Percentiles rank a stretch among this genome's conserved stretches.
Conservation (phyloP, 2,113 vertebrate species). For the Elephantulus edwardii region DNA sequence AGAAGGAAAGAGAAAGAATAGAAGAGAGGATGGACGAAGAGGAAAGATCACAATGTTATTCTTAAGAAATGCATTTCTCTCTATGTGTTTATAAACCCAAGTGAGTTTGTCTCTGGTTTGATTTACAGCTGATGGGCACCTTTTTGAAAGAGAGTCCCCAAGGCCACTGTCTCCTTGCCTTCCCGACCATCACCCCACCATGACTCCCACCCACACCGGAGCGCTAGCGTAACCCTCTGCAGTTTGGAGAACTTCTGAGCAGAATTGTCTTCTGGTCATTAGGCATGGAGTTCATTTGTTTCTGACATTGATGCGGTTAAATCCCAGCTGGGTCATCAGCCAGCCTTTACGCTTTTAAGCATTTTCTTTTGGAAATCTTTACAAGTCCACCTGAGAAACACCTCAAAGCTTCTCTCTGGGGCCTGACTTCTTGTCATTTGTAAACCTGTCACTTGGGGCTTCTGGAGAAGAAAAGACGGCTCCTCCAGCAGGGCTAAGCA, state of each 20-base stretch:
- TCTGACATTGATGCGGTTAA: background rate
- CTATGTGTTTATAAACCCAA: background rate
- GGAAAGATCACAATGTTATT: background rate
- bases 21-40: background rate
- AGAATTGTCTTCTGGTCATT: background rate
- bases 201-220: too few species aligned
- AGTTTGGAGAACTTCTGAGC: background rate
- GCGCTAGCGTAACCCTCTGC: background rate
- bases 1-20: background rate
- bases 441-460: background rate
- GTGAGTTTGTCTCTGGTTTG: background rate
- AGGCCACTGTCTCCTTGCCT: background rate
- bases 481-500: background rate
- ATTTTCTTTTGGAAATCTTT: conserved; percentile 16
- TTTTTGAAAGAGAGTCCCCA: background rate
- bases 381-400: background rate
- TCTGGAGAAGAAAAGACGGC: background rate
- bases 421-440: background rate
- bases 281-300: background rate
- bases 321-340: background rate
- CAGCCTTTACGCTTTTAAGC: background rate
- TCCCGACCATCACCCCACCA: rapidly evolving
- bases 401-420: background rate
- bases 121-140: background rate
- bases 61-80: background rate